A percentile compares a stretch with the other conserved stretches of the same genome.
Conservation (phyloP, 30 jellyfish, hydroid and myxozoan genomes). For the Pseudorhiza aurosa region DNA sequence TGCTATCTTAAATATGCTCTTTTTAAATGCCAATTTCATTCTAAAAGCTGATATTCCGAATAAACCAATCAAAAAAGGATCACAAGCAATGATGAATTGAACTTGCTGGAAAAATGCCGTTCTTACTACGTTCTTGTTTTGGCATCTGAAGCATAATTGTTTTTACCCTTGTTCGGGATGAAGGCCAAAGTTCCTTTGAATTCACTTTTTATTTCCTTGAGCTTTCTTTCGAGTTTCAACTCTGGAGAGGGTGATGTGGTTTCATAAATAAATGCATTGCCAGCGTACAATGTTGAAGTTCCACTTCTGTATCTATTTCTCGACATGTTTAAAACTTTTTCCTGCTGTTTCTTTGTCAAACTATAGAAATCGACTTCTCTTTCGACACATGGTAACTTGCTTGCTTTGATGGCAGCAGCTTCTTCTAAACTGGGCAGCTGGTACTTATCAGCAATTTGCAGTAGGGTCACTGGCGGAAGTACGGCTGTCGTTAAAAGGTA, state of each 20-base stretch:
- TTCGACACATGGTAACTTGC: conserved; percentile 65
- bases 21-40: no score
- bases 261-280: background rate
- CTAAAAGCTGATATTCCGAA: no score
- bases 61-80: no score
- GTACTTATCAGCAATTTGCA: conserved; percentile 55
- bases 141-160: background rate
- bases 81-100: no score
- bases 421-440: conserved; percentile 70
- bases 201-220: background rate
- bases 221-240: conserved; percentile 16
- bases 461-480: conserved; percentile 37
- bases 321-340: conserved; percentile 46
- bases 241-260: conserved; percentile 10
- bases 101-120: no score
- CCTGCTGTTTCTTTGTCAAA: conserved; percentile 38
- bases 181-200: conserved; percentile 19
- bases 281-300: background rate
- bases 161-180: background rate
- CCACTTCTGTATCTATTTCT: conserved; percentile 55
- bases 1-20: no score
- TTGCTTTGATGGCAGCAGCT: conserved; percentile 62
- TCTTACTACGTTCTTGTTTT: conserved; percentile 18
- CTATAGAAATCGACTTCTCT: conserved; percentile 22
- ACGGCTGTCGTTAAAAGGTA: conserved; percentile 26